Base-by-base conservation (phyloP, 64 coral and sea anemone species). In the Stichodactyla mertensii region DNA sequence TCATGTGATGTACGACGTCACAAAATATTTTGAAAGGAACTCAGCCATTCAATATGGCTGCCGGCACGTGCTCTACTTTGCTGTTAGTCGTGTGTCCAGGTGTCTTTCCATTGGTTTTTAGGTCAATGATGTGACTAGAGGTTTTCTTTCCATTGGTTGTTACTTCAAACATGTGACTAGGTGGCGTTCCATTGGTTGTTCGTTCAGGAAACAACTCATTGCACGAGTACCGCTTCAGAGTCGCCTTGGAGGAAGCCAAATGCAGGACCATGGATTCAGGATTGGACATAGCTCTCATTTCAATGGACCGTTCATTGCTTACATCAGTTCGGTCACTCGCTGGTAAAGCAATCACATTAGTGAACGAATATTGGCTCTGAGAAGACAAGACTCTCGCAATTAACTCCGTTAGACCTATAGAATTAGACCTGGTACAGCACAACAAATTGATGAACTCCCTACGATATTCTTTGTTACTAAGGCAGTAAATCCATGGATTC, bases 401-500 rank as follows among this genome's bases (percentile, higher is more conserved):
- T 4, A 81, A 52, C 7, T 55, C 18, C 0, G 31, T 52, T 0
- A 81, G 78, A 2, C 51, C 69, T 13, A 81, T 9, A 20, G 51
- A 52, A 20, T 55, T 81, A 10, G 78, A 53, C 20, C 78, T 18
- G 6, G n/a, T 26, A 62, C 82, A 90, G 57, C 89, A 86, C 0
- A 90, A 64, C 69, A 90, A 82, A 15, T 71, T 83, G 0, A 64
- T 10, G 27, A 90, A 90, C 62, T 90, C 89, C 71, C 18, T 77
- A 51, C 87, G 55, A 55, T 88, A 88, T 82, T 88, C 87, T 10
- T 80, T 88, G 58, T 88, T 88, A 67, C 77, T 88, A 1, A 88
- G 87, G 56, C 87, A 88, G 78, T 88, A 88, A 82, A 88, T 80
- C 74, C 74, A 88, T 12, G 87, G 87, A 61, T 88, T 88, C 6